Evolutionary conservation across 2,888 invertebrate species (phyloP), one percentile per base, ranked within the genome.

Genomic region (Pseudococcus longispinus): DNA sequence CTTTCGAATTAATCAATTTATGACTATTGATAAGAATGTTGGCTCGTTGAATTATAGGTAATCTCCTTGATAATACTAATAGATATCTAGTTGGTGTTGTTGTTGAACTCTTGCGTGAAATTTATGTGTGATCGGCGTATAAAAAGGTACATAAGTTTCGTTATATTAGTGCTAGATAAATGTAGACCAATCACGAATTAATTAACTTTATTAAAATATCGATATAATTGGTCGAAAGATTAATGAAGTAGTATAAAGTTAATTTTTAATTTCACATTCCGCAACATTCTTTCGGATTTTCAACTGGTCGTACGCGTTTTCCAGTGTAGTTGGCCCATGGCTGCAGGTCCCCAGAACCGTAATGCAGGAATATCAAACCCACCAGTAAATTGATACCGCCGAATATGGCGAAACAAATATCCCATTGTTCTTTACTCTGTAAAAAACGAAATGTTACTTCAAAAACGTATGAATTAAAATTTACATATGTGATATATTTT

Each of bases 371-470:
- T 5, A 32, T 74, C 8, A 74, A 2, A 2, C 18, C 74, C 18
- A 15, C 37, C 1, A 74, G 3, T 29, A 74, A 37, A 74, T 74
- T 74, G n/a, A 74, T 74, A 5, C 26, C n/a, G 37, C 74, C 9
- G 37, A 74, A 74, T 9, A 37, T 6, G 32, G n/a, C 37, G 74
- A 74, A 74, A n/a, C 74, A 74, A 74, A 74, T 74, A 74, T 74
- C n/a, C 74, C 74, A 74, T 74, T 74, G 74, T 32, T 18, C 37
- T 74, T 26, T 23, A 74, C 74, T 74, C 74, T 74, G 74, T n/a
- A 32, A 74, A 37, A 74, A 32, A 65, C 20, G 1, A 26, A 65
- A 65, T 65, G 1, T 3, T n/a, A n/a, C 1, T n/a, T 15, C 3
- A 4, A 51, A 51, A 51, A 46, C 13, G 9, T 46, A 11, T 15